A percentile compares a stretch with the other conserved stretches of the same genome.
Evolutionary conservation across 2,888 invertebrate species (phyloP).

Genomic region (Tetragnatha montana): DNA sequence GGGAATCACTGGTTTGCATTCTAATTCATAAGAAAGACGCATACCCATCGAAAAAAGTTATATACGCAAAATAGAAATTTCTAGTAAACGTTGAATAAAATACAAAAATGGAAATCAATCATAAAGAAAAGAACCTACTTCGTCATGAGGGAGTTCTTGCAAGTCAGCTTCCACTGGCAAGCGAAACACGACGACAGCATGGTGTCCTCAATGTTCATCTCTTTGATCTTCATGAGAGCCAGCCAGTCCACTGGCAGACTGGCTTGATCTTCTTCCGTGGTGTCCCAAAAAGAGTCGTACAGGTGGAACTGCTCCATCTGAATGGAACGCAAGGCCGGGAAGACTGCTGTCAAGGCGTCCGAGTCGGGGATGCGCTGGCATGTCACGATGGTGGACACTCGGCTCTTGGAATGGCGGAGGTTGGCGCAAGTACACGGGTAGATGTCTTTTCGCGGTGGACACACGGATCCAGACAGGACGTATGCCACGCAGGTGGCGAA

Average conservation of each 20-base stretch:
- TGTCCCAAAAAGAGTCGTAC: constrained; percentile 55
- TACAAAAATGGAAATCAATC: background rate
- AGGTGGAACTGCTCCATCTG: constrained; percentile 49
- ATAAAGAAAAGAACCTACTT: constrained; percentile 16
- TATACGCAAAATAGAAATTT: background rate
- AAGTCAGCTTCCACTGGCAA: constrained; percentile 21
- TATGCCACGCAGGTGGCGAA: background rate
- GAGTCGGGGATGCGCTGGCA: constrained; percentile 34
- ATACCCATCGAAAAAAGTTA: background rate
- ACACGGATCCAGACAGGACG: constrained; percentile 15
- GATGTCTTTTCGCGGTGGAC: constrained; percentile 38
- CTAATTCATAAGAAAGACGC: background rate
- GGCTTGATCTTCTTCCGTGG: background rate
- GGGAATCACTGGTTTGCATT: too few relatives aligned
- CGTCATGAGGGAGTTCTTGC: constrained; percentile 34
- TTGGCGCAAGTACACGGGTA: constrained; percentile 54
- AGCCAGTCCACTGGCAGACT: constrained; percentile 38
- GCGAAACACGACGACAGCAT: constrained; percentile 49
- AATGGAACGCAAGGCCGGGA: constrained; percentile 19
- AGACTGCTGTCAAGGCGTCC: constrained; percentile 9
- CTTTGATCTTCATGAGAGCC: constrained; percentile 31
- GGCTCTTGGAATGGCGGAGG: background rate
- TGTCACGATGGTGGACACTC: constrained; percentile 24
- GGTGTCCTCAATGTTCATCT: constrained; percentile 44
- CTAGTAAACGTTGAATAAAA: background rate